Conservation (phyloP, 2,797 vertebrate genomes). For the Manis javanica region DNA sequence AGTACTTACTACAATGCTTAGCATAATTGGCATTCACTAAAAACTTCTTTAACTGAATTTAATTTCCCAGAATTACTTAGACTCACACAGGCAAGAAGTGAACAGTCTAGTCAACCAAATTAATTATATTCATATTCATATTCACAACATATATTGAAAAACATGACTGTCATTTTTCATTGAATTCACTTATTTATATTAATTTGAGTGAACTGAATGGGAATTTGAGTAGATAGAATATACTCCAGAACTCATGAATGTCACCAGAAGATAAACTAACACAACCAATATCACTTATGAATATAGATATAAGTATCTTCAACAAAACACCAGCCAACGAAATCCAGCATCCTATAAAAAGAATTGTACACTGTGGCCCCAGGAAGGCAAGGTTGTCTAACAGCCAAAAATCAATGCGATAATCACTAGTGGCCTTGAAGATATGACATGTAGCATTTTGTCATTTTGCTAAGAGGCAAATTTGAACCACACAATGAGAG, state of each 20-base stretch:
- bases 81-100: conserved; percentile 23
- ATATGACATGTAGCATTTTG: not conserved
- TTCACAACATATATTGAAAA: conserved; percentile 50
- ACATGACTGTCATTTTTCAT: not conserved
- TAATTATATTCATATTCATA: conserved; percentile 32
- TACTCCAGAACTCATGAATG: not conserved
- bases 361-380: not conserved
- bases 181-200: conserved; percentile 38
- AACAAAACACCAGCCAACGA: conserved; percentile 47
- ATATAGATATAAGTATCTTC: conserved; percentile 2
- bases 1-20: not conserved
- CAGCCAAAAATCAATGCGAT: not conserved
- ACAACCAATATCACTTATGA: conserved; percentile 1
- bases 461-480: conserved; percentile 46
- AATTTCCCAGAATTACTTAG: conserved; percentile 24
- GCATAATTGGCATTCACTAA: not conserved
- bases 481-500: not conserved
- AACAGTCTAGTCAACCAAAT: conserved; percentile 6
- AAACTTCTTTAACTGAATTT: conserved; percentile 13
- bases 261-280: conserved; percentile 35
- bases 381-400: not conserved
- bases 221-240: not conserved
- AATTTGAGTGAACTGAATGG: conserved; percentile 18
- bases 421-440: conserved; percentile 20
- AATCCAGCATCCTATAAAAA: conserved; percentile 37